Conservation (phyloP, 23 tunicate genomes). For the Styela clava region DNA sequence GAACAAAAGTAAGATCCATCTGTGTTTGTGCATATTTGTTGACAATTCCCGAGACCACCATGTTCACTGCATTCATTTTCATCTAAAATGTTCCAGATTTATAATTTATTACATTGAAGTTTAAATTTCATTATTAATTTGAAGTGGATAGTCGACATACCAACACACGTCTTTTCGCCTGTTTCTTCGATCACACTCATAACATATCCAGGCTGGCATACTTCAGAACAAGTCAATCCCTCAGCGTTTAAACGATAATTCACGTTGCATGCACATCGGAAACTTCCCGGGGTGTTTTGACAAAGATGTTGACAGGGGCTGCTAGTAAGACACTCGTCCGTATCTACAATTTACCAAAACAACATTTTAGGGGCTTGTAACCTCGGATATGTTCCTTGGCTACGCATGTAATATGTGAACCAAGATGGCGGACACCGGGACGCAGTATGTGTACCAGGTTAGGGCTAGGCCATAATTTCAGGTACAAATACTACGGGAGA, state of each 20-base stretch:
- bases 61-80: conserved; percentile 22
- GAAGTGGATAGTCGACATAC: too few relatives aligned
- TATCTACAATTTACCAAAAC: conserved; percentile 26
- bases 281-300: conserved; percentile 37
- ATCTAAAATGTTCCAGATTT: conserved; percentile 4
- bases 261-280: conserved; percentile 15
- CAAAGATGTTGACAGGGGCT: conserved; percentile 32
- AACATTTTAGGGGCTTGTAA: too few relatives aligned
- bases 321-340: conserved; percentile 17
- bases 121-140: too few relatives aligned
- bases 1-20: conserved; percentile 44
- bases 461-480: too few relatives aligned
- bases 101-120: not conserved
- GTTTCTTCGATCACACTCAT: not conserved
- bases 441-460: too few relatives aligned
- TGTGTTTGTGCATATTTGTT: conserved; percentile 45
- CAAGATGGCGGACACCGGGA: too few relatives aligned
- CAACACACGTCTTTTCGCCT: conserved; percentile 3
- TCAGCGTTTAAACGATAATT: not conserved
- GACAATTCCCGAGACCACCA: conserved; percentile 33
- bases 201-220: conserved; percentile 10
- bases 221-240: conserved; percentile 25
- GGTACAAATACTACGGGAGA: too few relatives aligned
- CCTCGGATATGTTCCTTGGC: too few relatives aligned
- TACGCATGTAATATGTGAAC: too few relatives aligned